Evolutionary conservation across 2,888 invertebrate species (phyloP), one percentile per base, ranked within the genome.

Genomic region (Ariolimax columbianus): DNA sequence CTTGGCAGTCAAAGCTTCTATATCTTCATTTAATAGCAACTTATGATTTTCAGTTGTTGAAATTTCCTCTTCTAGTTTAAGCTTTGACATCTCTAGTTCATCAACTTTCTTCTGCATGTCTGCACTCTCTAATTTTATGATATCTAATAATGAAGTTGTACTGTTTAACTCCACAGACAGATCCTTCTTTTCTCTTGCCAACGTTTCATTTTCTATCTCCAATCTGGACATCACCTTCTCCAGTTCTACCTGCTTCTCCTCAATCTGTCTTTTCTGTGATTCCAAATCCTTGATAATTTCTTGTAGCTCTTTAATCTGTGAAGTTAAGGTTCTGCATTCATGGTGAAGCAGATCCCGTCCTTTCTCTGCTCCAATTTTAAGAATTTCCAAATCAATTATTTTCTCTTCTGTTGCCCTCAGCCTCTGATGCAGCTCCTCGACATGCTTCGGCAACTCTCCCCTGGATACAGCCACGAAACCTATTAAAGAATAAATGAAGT

Each of bases 301-400:
- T 26, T 83, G 23, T 36, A 77, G 26, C 40, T 66, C n/a, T 26
- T 0, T 38, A 26, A 83, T 30, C 68, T 83, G 73, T 36, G 26
- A 23, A 17, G 36, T 26, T 59, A 80, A 79, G 23, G 51, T 40
- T 23, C 30, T 77, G 19, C 43, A 40, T 38, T 85, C 85, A 47
- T 47, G n/a, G 9, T 81, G 51, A 40, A 85, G 43, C n/a, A 85
- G 17, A 4, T 85, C 85, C 51, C 77, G 63, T 33, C 40, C 40
- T 59, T 85, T 85, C 26, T 85, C 81, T 30, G 81, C 80, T 14
- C 85, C 81, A 36, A 81, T 80, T 47, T 81, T 80, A 6, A 85
- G 77, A 75, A 85, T 85, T 43, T 85, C 85, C 2, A 85, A 51
- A 40, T 81, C 81, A 38, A 81, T 80, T 19, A 85, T 30, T 77